Percentiles rank a stretch among this genome's conserved stretches.
Evolutionary conservation across 2,113 vertebrate species (phyloP).

Genomic region (Microtus richardsoni): DNA sequence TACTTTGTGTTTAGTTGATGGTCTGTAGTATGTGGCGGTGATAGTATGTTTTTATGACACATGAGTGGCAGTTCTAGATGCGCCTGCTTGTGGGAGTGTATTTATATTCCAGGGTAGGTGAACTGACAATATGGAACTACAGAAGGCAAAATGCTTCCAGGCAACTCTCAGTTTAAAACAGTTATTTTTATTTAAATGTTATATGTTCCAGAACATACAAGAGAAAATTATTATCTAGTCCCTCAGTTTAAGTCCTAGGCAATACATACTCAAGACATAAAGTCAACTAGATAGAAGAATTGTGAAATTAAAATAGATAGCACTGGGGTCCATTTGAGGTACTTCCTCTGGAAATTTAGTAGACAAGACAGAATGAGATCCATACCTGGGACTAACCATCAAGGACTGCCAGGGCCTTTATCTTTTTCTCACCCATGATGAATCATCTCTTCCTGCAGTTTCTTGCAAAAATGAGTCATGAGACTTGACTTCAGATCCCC

Average conservation of each 20-base stretch:
- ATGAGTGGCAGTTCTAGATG: not conserved
- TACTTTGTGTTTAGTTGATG: not conserved
- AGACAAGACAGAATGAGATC: not conserved
- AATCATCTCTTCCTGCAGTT: not conserved
- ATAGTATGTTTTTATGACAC: not conserved
- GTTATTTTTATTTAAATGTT: slow-evolving; percentile 21
- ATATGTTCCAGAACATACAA: not conserved
- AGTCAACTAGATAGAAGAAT: not conserved
- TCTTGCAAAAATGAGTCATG: not conserved
- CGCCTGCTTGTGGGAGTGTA: not conserved
- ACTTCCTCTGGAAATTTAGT: not conserved
- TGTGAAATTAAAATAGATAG: not conserved
- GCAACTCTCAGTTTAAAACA: not conserved
- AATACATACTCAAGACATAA: not conserved
- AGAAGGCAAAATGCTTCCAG: not conserved
- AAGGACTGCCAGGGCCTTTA: not conserved
- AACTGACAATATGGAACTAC: not conserved
- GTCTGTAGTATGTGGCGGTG: not conserved
- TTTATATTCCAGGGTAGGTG: not conserved
- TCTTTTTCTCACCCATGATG: not conserved
- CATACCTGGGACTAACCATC: not conserved
- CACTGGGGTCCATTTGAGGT: not conserved
- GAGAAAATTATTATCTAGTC: not conserved
- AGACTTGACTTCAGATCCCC: not conserved
- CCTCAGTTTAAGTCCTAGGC: not conserved